Base-by-base conservation (phyloP, 2,888 invertebrate species). In the Acronicta leporina region DNA sequence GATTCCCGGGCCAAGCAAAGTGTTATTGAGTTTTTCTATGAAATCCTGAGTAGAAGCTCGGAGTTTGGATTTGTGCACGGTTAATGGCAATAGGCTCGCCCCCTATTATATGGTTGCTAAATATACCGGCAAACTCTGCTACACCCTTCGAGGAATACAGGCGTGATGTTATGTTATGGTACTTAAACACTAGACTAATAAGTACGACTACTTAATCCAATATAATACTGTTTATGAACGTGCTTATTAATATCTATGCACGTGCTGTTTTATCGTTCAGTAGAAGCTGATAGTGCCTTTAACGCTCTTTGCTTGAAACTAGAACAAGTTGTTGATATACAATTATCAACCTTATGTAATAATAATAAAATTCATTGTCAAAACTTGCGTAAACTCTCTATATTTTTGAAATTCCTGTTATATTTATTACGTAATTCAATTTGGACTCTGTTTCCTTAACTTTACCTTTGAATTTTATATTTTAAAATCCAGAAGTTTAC, bases 231-330 rank as follows among this genome's bases (percentile, higher is more conserved):
- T 66, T 45, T 41, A 44, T 16, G 27, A 73, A 68, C 68, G 63
- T 70, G 63, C 58, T 54, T 56, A 52, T 51, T 5, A n/a, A 0
- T 5, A 38, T 9, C 49, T 15, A 52, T 55, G 40, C 66, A 70
- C 73, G 70, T 70, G 70, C 58, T 46, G 35, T 14, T 49, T 73
- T 73, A 68, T 70, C 70, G 38, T 38, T 38, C n/a, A 38, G 33
- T 11, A 2, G 25, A 13, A 16, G 33, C 11, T 25, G 10, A 47
- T 49, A 48, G 41, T 55, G 59, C 41, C 50, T 56, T 41, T 47
- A 40, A 53, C 47, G 46, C 54, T 68, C 40, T 56, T 55, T 49
- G 40, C 27, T 40, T 15, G 2, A 25, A 71, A 67, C 25, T 50
- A 15, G 45, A 14, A 40, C 51, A 45, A 20, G 14, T 16, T 14